Evolutionary conservation across 2,888 invertebrate genomes (phyloP).

Genomic region (Notodonta ziczac): DNA sequence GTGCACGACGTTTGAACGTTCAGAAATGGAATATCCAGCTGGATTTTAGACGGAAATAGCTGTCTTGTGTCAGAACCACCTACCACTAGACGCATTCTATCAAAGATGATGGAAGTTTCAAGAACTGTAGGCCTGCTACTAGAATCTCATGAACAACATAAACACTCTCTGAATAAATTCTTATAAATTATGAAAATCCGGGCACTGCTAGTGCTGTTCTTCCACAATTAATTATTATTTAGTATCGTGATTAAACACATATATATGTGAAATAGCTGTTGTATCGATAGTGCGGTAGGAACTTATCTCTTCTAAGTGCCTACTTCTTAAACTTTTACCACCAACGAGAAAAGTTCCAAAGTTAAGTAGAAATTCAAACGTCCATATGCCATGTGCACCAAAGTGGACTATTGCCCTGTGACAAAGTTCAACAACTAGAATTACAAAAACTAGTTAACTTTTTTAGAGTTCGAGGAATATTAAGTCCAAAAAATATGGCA

Average conservation of each 20-base stretch:
- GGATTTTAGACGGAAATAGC: background rate
- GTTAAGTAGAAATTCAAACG: background rate
- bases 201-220: too few relatives aligned
- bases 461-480: background rate
- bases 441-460: background rate
- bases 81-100: too few relatives aligned
- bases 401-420: background rate
- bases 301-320: background rate
- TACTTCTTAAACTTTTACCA: conserved; percentile 2
- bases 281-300: background rate
- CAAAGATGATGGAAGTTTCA: too few relatives aligned
- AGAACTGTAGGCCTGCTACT: too few relatives aligned
- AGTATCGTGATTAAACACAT: too few relatives aligned
- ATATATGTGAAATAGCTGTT: background rate
- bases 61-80: background rate
- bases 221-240: too few relatives aligned
- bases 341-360: conserved; percentile 3
- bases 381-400: background rate
- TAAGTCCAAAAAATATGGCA: too few relatives aligned
- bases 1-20: conserved; percentile 40
- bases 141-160: too few relatives aligned
- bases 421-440: background rate
- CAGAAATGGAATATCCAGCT: conserved; percentile 14
- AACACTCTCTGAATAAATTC: too few relatives aligned
- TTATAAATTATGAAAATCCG: too few relatives aligned